Evolutionary conservation across 1,140 invertebrate species (phyloP).

Genomic region (Caenorhabditis latens): DNA sequence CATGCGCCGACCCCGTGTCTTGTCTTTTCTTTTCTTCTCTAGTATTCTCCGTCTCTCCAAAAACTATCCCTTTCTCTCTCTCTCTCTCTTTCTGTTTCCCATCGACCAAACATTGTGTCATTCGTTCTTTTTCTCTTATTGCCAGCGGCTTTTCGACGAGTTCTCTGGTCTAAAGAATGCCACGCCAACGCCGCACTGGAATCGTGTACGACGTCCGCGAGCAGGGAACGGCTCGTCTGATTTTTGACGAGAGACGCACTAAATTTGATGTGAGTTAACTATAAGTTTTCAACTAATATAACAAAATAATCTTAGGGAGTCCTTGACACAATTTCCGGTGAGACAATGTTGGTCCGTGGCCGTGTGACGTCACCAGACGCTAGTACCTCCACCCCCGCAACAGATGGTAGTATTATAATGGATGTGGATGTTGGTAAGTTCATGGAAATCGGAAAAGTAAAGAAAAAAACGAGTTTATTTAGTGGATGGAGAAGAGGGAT

Average conservation of each 20-base stretch:
- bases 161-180: slow-evolving; percentile 50
- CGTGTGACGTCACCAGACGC: slow-evolving; percentile 41
- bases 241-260: slow-evolving; percentile 25
- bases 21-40: slow-evolving; percentile 26
- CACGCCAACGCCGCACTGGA: slow-evolving; percentile 33
- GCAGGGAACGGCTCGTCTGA: slow-evolving; percentile 50
- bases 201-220: slow-evolving; percentile 42
- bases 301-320: background rate
- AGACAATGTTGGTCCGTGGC: slow-evolving; percentile 53
- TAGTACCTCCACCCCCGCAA: background rate
- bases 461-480: slow-evolving; percentile 41
- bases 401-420: slow-evolving; percentile 44
- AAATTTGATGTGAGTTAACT: slow-evolving; percentile 22
- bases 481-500: slow-evolving; percentile 53
- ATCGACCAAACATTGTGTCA: slow-evolving; percentile 49
- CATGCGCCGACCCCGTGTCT: slow-evolving; percentile 45
- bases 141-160: background rate
- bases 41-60: background rate
- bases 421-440: slow-evolving; percentile 51
- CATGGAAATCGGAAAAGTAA: background rate
- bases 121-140: slow-evolving; percentile 1
- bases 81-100: too few relatives aligned
- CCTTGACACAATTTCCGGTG: slow-evolving; percentile 47
- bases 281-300: background rate
- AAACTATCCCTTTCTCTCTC: slow-evolving; percentile 11